Evolutionary conservation across 1,140 invertebrate species (phyloP), one percentile per base, ranked within the genome.

Genomic region (Harpegnathos saltator): DNA sequence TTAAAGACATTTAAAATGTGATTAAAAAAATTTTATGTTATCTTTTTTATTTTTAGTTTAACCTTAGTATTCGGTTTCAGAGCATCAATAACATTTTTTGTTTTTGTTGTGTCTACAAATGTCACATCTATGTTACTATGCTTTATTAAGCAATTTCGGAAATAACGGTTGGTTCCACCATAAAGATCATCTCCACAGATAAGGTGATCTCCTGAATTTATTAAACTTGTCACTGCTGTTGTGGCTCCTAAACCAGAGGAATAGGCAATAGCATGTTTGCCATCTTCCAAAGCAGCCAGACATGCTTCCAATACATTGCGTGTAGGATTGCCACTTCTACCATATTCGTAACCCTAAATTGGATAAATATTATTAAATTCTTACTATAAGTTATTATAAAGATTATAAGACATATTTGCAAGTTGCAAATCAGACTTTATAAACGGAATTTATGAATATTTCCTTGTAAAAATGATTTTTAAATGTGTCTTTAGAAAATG

Each of bases 171-270:
- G 3, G 98, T 99, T 17, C 98, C 99, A 73, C 99, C 99, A 92
- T 99, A 99, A 9, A 99, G 95, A 95, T 99, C 99, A 94, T 99
- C 98, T 83, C 97, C 97, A 80, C 96, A 97, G 48, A 99, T 91
- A 9, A 99, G 95, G 92, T 99, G 98, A 94, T 99, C 99, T 0
- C 99, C 99, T 83, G 94, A 83, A 66, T 96, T 96, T 0, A 99
- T 93, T 69, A 99, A 92, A 63, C 97, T 95, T 0, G 96, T 94
- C 0, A 99, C 91, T 3, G 96, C 96, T 1, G 96, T 97, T 0
- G 96, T 97, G 0, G 98, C 97, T 33, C 98, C 98, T 29, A 99
- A 94, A 24, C 99, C 99, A 52, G 98, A 99, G 2, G 98, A 95
- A 95, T 98, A 99, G 15, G 96, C 94, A 14, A 98, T 88, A n/a